Conservation (phyloP, 2,888 invertebrate genomes). For the Uropetala carovei region DNA sequence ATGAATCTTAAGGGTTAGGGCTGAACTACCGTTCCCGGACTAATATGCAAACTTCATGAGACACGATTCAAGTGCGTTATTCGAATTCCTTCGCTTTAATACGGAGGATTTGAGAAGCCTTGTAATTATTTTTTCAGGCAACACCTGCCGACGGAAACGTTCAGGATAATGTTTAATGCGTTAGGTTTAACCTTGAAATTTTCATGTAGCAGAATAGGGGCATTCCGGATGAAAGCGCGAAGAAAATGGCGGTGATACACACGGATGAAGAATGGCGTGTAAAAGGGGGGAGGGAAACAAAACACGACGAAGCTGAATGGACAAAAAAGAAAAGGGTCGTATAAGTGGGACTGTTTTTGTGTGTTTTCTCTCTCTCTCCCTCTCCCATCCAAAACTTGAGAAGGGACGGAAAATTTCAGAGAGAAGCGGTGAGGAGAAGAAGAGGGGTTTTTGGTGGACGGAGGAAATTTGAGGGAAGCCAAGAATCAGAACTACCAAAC, state of each 20-base stretch:
- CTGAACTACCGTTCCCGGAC: neutral
- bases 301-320: neutral
- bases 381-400: neutral
- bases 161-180: too few relatives aligned
- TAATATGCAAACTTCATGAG: neutral
- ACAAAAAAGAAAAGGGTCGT: neutral
- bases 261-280: neutral
- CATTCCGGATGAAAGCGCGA: neutral
- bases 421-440: neutral
- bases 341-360: neutral
- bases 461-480: too few relatives aligned
- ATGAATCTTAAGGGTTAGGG: neutral
- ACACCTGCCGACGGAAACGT: too few relatives aligned
- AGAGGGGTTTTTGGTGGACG: too few relatives aligned
- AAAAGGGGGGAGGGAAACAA: neutral
- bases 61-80: neutral
- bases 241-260: neutral
- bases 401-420: neutral
- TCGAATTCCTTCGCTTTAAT: neutral
- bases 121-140: neutral
- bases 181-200: too few relatives aligned
- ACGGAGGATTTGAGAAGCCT: neutral
- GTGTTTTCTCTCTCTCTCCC: neutral
- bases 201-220: neutral
- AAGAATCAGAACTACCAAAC: neutral